Evolutionary conservation across 2,113 vertebrate species (phyloP).

Genomic region (Tricholaema leucomelas): DNA sequence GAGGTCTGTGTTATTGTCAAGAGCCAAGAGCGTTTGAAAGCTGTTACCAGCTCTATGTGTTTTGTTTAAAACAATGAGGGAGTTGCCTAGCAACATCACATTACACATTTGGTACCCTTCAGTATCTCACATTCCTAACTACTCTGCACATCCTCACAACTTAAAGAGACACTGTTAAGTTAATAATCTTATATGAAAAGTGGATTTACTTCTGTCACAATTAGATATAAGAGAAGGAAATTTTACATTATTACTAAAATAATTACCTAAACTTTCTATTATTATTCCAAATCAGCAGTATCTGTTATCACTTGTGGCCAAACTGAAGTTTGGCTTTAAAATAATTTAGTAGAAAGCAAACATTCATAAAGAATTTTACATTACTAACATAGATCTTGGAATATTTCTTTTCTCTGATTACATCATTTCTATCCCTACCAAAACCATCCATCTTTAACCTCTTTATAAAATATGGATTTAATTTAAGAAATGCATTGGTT

Average conservation of each 20-base stretch:
- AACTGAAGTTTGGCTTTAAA: background rate
- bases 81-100: constrained; percentile 78
- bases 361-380: background rate
- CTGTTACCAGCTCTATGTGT: constrained; percentile 67
- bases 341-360: background rate
- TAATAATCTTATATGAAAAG: background rate
- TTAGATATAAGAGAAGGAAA: background rate
- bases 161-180: constrained; percentile 40
- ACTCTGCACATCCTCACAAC: constrained; percentile 61
- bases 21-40: constrained; percentile 75
- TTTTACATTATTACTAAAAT: background rate
- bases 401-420: background rate
- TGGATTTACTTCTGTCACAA: background rate
- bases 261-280: background rate
- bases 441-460: background rate
- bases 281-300: background rate
- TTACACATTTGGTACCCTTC: constrained; percentile 69
- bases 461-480: background rate
- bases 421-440: background rate
- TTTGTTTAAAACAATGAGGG: constrained; percentile 79
- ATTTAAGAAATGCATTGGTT: background rate
- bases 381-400: background rate
- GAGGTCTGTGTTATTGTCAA: constrained; percentile 61
- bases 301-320: background rate
- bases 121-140: constrained; percentile 70